Base-by-base conservation (phyloP, 2,888 invertebrate genomes). In the Tinea pellionella region DNA sequence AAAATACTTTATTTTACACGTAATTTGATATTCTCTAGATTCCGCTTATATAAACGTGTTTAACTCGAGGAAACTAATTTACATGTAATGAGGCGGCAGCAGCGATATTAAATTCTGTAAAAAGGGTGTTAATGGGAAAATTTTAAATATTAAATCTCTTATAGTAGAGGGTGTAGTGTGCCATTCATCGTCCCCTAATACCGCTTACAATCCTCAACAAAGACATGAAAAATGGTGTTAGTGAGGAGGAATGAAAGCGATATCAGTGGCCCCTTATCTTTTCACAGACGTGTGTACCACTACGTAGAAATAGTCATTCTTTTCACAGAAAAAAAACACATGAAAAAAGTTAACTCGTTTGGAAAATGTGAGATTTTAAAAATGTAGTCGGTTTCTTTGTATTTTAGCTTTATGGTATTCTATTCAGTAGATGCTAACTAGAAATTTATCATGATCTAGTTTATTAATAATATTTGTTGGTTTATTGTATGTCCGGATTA, bases 181-280 rank as follows among this genome's bases (percentile, higher is more conserved):
- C 62, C 61, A 59, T 59, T 62, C 63, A 62, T 47, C 63, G 74
- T 71, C 77, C 80, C 78, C 79, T 78, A 74, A 78, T 77, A 74
- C 77, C 76, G 78, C 77, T 72, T 74, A 71, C 72, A 69, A 64
- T 66, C 68, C 47, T 70, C 77, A 78, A 84, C 84, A 82, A 85
- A 82, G 81, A 71, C 78, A 75, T 84, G 83, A 84, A 82, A 84
- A 85, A 85, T 84, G 82, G 80, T 75, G 74, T 70, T 70, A 72
- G 73, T 74, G 75, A 75, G 69, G 62, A 69, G 73, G 72, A 78
- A 73, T 78, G 77, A 81, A 83, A 77, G 71, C 80, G 79, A 83
- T 82, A 73, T 78, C 80, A 75, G 80, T 74, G 29, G 41, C 69
- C 76, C 69, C 76, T 82, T 82, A 82, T 82, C 81, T 81, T 73